These are phyloP conservation scores for Idaea biselata DNA, from an alignment of 2,888 invertebrate species.

Conservation along the genomic window DNA sequence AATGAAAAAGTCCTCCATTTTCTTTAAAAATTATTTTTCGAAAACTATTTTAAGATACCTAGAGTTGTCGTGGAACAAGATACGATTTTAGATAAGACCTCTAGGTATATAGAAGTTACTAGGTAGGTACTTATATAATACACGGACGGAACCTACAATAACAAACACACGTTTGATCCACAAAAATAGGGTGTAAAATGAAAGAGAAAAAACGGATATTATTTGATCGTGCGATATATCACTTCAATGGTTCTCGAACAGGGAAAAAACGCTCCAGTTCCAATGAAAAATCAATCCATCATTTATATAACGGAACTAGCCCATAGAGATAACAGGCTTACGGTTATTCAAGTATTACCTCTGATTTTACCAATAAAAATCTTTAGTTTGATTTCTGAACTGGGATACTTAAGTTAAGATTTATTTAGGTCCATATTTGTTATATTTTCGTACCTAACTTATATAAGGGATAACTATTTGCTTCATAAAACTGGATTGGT, in stretches of 20 bases:
- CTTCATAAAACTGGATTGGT: too few relatives aligned
- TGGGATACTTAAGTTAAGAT: neutral
- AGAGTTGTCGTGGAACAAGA: too few relatives aligned
- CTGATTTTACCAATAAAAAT: conserved; percentile 40
- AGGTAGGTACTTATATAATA: too few relatives aligned
- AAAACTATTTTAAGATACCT: too few relatives aligned
- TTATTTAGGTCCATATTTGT: too few relatives aligned
- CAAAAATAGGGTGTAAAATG: conserved; percentile 41
- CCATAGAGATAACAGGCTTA: neutral
- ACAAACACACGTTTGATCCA: conserved; percentile 30
- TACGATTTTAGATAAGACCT: too few relatives aligned
- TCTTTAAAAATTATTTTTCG: too few relatives aligned
- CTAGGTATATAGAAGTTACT: too few relatives aligned
- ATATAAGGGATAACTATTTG: too few relatives aligned
- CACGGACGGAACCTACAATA: conserved; percentile 13
- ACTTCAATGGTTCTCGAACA: conserved; percentile 35
- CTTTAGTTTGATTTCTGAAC: conserved; percentile 18
- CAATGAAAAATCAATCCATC: conserved; percentile 60
- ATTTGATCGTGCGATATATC: conserved; percentile 52
- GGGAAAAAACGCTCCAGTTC: conserved; percentile 45
- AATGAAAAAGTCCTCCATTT: too few relatives aligned
- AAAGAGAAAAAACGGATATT: conserved; percentile 48
- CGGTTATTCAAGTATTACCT: too few relatives aligned
- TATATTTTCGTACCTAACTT: too few relatives aligned
- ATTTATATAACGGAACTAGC: conserved; percentile 19